Evolutionary conservation across 2,113 vertebrate species (phyloP), one percentile per base, ranked within the genome.

Genomic region (Cyanoliseus patagonus): DNA sequence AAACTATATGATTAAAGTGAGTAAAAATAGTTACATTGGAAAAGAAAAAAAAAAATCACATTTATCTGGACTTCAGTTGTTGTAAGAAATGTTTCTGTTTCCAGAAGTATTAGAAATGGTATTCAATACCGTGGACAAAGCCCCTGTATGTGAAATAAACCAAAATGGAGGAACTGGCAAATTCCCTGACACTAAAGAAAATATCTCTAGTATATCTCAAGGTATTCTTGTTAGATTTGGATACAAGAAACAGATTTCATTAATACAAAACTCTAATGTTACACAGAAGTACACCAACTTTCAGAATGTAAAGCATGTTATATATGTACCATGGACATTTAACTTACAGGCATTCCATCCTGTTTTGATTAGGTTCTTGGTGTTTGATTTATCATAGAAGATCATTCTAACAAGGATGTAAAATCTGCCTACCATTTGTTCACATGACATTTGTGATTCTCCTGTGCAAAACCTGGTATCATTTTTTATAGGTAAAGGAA

Each of bases 401-500:
- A 79, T 69, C 11, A 63, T 90, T 83, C 72, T 59, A 63, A 77
- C 41, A 83, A 57, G 63, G 39, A 62, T 25, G 12, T 22, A 92
- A 80, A 85, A 62, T 44, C 63, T 92, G 64, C 39, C 73, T 59
- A 31, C 4, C 30, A 74, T 91, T 96, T 78, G 18, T 57, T 93
- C 63, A 22, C 69, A 25, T 66, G 89, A 78, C 16, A 22, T 63
- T 92, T 78, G 59, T 76, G 28, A 35, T 93, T 81, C 72, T 85
- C 68, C 46, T 72, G 86, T 83, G 66, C 42, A 88, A 83, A 59
- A 31, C 24, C 24, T 55, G 20, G 33, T 42, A 64, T 85, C 44
- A 47, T 92, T 83, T 84, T 89, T 94, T 95, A 89, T 91, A 89
- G 88, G 83, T 49, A 88, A 90, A 84, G 68, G 7, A 94, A 86